phyloP scores from a whole-genome alignment of 1,140 invertebrate genomes.

The Camponotus pennsylvanicus region DNA sequence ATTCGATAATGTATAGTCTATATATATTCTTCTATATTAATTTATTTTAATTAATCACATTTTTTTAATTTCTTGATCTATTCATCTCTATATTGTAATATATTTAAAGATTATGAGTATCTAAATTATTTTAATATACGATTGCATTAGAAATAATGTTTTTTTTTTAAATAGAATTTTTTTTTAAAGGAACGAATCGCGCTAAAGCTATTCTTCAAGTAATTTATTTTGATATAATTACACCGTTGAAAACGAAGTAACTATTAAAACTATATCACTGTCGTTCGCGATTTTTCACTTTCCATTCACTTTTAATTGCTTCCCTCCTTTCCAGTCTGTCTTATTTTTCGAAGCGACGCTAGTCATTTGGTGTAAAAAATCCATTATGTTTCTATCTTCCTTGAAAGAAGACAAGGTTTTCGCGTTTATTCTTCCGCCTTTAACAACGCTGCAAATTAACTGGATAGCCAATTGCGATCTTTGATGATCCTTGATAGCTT shows the following conservation, averaged over 20 bases:
- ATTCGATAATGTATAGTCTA: no score
- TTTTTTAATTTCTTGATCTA: neutral
- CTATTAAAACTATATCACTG: constrained; percentile 48
- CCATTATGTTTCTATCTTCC: constrained; percentile 12
- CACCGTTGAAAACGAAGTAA: constrained; percentile 58
- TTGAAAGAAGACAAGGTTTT: constrained; percentile 37
- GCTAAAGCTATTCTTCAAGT: constrained; percentile 67
- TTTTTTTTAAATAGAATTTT: constrained; percentile 28
- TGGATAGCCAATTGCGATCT: neutral
- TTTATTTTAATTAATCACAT: neutral
- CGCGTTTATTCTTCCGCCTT: constrained; percentile 34
- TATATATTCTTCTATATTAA: neutral
- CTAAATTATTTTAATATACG: constrained; percentile 20
- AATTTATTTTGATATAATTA: constrained; percentile 75
- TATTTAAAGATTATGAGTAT: constrained; percentile 24
- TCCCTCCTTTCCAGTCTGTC: constrained; percentile 14
- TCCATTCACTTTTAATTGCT: constrained; percentile 43
- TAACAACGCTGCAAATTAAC: constrained; percentile 49
- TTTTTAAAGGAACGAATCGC: constrained; percentile 55
- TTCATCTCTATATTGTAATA: constrained; percentile 52
- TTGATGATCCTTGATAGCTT: constrained; percentile 16
- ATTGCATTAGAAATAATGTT: constrained; percentile 15
- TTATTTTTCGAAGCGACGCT: constrained; percentile 16
- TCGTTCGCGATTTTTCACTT: constrained; percentile 60
- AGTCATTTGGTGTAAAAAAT: constrained; percentile 24